Evolutionary conservation across 2,888 invertebrate species (phyloP), one percentile per base, ranked within the genome.

Genomic region (Standfussiana lucernea): DNA sequence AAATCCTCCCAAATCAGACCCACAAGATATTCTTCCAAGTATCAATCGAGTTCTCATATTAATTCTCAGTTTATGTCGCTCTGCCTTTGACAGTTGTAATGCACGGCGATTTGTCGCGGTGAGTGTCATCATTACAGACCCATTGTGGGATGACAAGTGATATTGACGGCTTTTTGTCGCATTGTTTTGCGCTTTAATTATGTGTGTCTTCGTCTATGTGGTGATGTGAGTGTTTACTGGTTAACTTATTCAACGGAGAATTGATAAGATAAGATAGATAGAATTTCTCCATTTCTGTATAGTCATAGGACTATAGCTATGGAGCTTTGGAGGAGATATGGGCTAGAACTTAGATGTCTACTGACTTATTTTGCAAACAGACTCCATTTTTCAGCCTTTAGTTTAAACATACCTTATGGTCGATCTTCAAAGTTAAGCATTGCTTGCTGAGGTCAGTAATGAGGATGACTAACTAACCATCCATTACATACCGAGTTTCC

Each of bases 11-110:
- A 88, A 84, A 13, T 37, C 71, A 88, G 93, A 86, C 87, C 62
- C 83, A 82, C 80, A 82, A 87, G 86, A 91, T 77, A 81, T 83
- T 93, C 91, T 92, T 93, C 85, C 79, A 89, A 91, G 88, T 92
- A 93, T 94, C 95, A 93, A 95, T 95, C 88, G 89, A 91, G 94
- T 96, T 96, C 96, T 95, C 96, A 96, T 96, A 96, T 95, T 95
- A 95, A 95, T 96, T 95, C 92, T 91, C 89, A 89, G 90, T 92
- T 90, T 91, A 92, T 92, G 93, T 92, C 91, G 90, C 92, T 87
- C 73, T 93, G 13, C 89, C 86, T 90, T 90, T 95, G 95, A 95
- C 96, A 96, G 93, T 88, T 90, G 90, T 96, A 95, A 96, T 94
- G 95, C 88, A 77, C 85, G 74, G 83, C 94, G 86, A 95, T 95